Base-by-base conservation (phyloP, 2,797 vertebrate genomes). In the Telmatherina bonti region DNA sequence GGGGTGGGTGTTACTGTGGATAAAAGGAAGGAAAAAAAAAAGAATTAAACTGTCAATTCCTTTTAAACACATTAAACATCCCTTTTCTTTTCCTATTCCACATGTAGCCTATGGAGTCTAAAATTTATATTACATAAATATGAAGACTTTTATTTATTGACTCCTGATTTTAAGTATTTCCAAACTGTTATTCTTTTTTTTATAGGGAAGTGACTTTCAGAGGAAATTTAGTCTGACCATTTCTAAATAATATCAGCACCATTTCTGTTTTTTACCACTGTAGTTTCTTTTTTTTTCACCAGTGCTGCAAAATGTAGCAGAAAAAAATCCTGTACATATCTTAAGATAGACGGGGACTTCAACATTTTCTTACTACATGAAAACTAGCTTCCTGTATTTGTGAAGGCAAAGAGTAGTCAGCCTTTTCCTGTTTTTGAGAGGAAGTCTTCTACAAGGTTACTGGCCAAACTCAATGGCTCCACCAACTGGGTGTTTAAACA, bases 301-400 rank as follows among this genome's bases (percentile, higher is more conserved):
- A 12, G 29, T 72, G 59, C 73, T 66, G 30, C 70, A 69, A 81
- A 85, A 83, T 62, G 52, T 49, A 38, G 67, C 41, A 67, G 67
- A 79, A 79, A 76, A n/a, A 20, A 54, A 59, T 33, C 35, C 47
- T 53, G 49, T 74, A 51, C 71, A 68, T 76, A 70, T 86, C 66
- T 80, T 53, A 68, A 75, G 75, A 75, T 72, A 54, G 68, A 77
- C 72, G n/a, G 62, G 52, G 75, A 76, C 27, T 77, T 66, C 52
- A 85, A 84, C 76, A 70, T 85, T 85, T 90, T 81, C 77, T 91
- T 90, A 90, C 89, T 81, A 88, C 63, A 78, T 82, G 76, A 85
- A 91, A 89, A 92, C 89, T 89, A 72, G 67, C 84, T 85, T 68
- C 26, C 41, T 73, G 52, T 65, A 73, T 82, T 70, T 70, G 73